A percentile compares a stretch with the other conserved stretches of the same genome.
Evolutionary conservation across 1,140 invertebrate genomes (phyloP).

Genomic region (Coenobita brevimanus): DNA sequence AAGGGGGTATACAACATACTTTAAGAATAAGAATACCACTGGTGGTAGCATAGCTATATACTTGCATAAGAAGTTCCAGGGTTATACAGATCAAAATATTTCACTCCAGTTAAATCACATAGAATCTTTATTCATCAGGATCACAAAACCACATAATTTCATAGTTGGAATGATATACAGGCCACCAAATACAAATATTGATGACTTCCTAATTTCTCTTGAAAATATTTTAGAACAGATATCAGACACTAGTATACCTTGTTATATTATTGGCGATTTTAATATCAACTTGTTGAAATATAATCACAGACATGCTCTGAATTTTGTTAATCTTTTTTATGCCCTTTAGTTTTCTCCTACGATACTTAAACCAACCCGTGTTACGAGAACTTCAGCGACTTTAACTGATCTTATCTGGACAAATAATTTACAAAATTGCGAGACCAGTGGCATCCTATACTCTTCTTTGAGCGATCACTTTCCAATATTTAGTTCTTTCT

Average conservation of each 20-base stretch:
- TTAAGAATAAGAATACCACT: no score
- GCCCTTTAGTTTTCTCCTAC: not conserved
- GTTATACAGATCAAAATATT: not conserved
- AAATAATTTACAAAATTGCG: not conserved
- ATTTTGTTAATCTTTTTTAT: not conserved
- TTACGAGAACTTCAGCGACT: not conserved
- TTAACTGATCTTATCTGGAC: not conserved
- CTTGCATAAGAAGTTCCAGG: no score
- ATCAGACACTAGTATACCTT: no score
- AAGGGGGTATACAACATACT: not conserved
- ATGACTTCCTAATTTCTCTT: not conserved
- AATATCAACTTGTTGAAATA: no score
- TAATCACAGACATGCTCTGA: no score
- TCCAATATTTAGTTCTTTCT: no score
- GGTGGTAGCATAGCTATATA: no score
- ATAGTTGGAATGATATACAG: slow-evolving; percentile 8
- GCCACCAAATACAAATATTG: not conserved
- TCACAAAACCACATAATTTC: not conserved
- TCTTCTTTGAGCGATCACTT: no score
- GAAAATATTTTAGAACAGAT: not conserved
- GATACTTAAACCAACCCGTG: no score
- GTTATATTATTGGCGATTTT: no score
- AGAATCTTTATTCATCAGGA: not conserved
- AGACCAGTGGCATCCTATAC: no score
- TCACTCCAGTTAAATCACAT: not conserved